A percentile compares a stretch with the other conserved stretches of the same genome.
Conservation (phyloP, 2,113 vertebrate species). For the Morone saxatilis region DNA sequence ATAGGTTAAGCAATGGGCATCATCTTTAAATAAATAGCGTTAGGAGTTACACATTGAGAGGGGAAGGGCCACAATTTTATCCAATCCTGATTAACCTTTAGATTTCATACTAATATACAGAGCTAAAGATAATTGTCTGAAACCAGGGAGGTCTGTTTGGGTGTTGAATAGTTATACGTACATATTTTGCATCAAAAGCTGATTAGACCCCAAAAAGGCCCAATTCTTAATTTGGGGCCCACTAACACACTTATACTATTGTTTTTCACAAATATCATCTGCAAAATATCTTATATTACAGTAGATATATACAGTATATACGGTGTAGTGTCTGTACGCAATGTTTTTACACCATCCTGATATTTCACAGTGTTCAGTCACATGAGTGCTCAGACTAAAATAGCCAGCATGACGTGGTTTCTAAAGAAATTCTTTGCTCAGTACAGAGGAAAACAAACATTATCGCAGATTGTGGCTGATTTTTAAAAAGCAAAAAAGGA, state of each 20-base stretch:
- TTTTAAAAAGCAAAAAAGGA: neutral
- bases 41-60: neutral
- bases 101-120: neutral
- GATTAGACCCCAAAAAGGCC: neutral
- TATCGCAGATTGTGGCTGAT: neutral
- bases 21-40: neutral
- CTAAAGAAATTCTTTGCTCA: neutral
- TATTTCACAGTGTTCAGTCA: slow-evolving; percentile 55
- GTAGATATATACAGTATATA: slow-evolving; percentile 12
- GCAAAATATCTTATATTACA: slow-evolving; percentile 35
- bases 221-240: neutral
- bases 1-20: neutral
- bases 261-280: slow-evolving; percentile 28
- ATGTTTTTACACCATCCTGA: neutral
- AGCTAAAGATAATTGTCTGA: neutral
- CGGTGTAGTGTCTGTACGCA: neutral
- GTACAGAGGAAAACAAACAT: neutral
- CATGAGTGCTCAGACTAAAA: slow-evolving; percentile 25
- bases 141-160: neutral
- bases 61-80: neutral
- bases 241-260: slow-evolving; percentile 9
- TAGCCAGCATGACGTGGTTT: neutral
- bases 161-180: neutral
- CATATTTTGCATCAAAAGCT: slow-evolving; percentile 19
- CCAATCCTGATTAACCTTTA: neutral